phyloP scores from a whole-genome alignment of 2,888 invertebrate genomes.

The Phengaris alcon region DNA sequence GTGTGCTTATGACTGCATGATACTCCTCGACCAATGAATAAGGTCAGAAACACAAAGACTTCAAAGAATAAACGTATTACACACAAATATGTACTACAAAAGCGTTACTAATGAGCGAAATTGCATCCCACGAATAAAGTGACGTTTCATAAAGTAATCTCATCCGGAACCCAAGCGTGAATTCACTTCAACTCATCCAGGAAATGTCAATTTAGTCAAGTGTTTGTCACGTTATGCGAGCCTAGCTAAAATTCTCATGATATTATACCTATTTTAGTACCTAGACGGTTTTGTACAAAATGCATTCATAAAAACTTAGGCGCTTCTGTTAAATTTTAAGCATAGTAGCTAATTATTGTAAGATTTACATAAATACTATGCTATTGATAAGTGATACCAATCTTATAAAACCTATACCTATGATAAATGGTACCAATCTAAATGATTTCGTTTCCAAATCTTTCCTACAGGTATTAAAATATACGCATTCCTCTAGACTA shows the following conservation, averaged over 20 bases:
- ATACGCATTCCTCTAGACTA: too few species aligned
- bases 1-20: conserved; percentile 11
- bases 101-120: neutral
- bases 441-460: neutral
- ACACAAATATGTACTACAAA: neutral
- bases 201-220: conserved; percentile 59
- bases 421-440: neutral
- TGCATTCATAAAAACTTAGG: neutral
- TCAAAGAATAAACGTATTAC: neutral
- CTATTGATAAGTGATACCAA: too few species aligned
- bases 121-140: conserved; percentile 23
- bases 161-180: conserved; percentile 51
- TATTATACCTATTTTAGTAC: neutral
- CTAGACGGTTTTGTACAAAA: neutral
- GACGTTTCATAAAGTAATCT: conserved; percentile 47
- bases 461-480: too few species aligned
- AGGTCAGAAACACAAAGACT: neutral
- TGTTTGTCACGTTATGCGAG: conserved; percentile 7
- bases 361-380: too few species aligned
- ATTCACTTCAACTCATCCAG: conserved; percentile 47
- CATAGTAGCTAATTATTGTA: too few species aligned
- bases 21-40: neutral
- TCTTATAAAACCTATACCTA: too few species aligned
- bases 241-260: conserved; percentile 4
- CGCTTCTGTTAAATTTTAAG: too few species aligned